Evolutionary conservation across 30 jellyfish, hydroid and myxozoan genomes (phyloP), one percentile per base, ranked within the genome.

Genomic region (Pelagia noctiluca): DNA sequence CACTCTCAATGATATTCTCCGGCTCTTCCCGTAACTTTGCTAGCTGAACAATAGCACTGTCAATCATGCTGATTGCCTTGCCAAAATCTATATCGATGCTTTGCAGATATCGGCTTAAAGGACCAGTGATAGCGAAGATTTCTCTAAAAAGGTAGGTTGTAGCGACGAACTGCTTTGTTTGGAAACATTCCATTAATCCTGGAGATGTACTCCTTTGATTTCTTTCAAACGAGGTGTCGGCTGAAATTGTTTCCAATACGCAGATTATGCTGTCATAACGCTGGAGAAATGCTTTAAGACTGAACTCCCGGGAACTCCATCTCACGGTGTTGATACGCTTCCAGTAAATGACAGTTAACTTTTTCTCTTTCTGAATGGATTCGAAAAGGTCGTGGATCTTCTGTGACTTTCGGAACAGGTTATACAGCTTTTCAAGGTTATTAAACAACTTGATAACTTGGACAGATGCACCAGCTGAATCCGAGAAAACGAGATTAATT

Each of bases 231-330:
- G 84, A 61, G 42, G 71, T 62, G 83, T 42, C 75, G 11, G 50
- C 54, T 61, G 74, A 63, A 21, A 61, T 84, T 19, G 66, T 60
- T 61, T 79, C 83, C 83, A 79, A 48, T 10, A 79, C 72, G 24
- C 34, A 63, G 25, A 79, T 28, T 26, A 80, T 80, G 63, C 75
- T 2, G 0, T 80, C 85, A 63, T 80, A 80, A 63, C 85, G 89
- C 70, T 80, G 33, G 25, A 30, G 63, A 76, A 52, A 76, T 26
- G 32, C 83, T 12, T 60, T 34, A 22, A 80, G 61, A 38, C 84
- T 49, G 61, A 62, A 33, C 71, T 80, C 90, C 63, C 90, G 69
- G 63, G 90, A 49, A 36, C 83, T 80, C 85, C 85, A 80, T 42
- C 83, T 67, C 19, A 65, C 76, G 12, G 91, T 81, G 60, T 81